Evolutionary conservation across 2,888 invertebrate species (phyloP).

Genomic region (Tetanocera ferruginea): DNA sequence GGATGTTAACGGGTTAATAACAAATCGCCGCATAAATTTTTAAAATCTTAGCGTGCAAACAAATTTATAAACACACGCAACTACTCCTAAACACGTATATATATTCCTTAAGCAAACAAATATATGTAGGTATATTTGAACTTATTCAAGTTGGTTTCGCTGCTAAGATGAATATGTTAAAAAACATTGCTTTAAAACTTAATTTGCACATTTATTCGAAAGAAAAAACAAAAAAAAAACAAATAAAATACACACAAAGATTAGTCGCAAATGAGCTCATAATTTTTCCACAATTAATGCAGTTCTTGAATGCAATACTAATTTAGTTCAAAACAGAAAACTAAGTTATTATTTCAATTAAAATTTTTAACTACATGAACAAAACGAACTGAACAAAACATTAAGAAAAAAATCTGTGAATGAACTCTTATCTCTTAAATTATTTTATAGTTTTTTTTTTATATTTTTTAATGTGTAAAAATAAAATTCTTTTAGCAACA

Average conservation of each 20-base stretch:
- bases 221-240: neutral
- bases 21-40: too few species aligned
- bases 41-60: neutral
- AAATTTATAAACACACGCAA: neutral
- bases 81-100: too few species aligned
- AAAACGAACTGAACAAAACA: neutral
- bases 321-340: conserved; percentile 18
- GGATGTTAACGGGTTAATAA: too few species aligned
- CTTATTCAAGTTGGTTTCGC: neutral
- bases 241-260: conserved; percentile 12
- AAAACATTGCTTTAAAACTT: conserved; percentile 27
- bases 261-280: conserved; percentile 19
- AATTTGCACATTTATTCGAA: conserved; percentile 47
- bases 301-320: conserved; percentile 19
- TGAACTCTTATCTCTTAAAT: conserved; percentile 44
- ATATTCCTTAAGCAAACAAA: neutral
- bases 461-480: neutral
- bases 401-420: conserved; percentile 45
- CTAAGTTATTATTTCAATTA: neutral
- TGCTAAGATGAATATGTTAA: neutral
- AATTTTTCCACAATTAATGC: neutral
- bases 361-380: neutral
- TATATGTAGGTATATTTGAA: too few species aligned
- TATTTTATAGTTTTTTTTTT: neutral
- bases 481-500: conserved; percentile 10